A percentile compares a stretch with the other conserved stretches of the same genome.
Conservation (phyloP, 2,888 invertebrate genomes). For the Dryococelus australis region DNA sequence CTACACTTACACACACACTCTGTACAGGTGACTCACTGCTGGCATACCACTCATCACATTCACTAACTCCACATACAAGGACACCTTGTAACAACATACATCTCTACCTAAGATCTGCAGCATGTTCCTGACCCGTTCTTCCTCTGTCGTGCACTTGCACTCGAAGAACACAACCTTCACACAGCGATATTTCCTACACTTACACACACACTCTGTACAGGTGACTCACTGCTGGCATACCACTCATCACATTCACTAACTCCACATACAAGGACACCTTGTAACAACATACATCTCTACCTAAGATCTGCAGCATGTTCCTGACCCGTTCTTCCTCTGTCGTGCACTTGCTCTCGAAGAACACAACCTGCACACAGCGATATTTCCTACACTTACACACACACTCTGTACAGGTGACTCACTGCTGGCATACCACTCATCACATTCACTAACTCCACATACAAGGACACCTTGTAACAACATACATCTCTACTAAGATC, state of each 20-base stretch:
- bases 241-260: too few relatives aligned
- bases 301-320: conserved; percentile 81
- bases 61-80: too few relatives aligned
- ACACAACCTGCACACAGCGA: conserved; percentile 66
- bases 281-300: too few relatives aligned
- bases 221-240: background rate
- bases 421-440: too few relatives aligned
- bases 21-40: background rate
- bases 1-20: background rate
- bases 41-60: too few relatives aligned
- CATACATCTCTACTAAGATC: too few relatives aligned
- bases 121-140: conserved; percentile 76
- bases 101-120: conserved; percentile 80
- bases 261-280: too few relatives aligned
- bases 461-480: too few relatives aligned
- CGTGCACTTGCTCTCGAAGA: conserved; percentile 75
- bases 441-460: too few relatives aligned
- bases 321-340: conserved; percentile 71
- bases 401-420: background rate
- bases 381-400: background rate
- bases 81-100: too few relatives aligned
- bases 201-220: background rate
- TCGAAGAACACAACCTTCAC: conserved; percentile 76
- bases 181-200: conserved; percentile 31
- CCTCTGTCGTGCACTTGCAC: conserved; percentile 70